phyloP scores from a whole-genome alignment of 1,140 invertebrate genomes.

The Hesperophylax magnus region DNA sequence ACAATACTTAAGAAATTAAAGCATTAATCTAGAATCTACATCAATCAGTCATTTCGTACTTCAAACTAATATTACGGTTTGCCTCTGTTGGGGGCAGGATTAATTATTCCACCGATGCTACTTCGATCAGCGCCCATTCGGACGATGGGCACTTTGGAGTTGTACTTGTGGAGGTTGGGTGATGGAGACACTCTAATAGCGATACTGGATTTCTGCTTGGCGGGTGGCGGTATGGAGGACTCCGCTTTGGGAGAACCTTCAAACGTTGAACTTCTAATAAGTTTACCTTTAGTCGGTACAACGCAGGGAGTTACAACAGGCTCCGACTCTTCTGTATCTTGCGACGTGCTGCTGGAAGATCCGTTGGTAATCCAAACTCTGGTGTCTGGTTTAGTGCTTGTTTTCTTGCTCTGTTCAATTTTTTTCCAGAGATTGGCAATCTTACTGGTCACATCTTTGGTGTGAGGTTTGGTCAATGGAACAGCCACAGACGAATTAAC shows the following conservation, averaged over 20 bases:
- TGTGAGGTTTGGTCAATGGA: conserved; percentile 65
- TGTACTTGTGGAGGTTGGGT: conserved; percentile 36
- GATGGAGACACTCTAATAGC: conserved; percentile 62
- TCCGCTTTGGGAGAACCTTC: conserved; percentile 71
- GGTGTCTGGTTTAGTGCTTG: conserved; percentile 73
- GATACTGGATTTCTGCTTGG: conserved; percentile 68
- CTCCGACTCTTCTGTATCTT: conserved; percentile 38
- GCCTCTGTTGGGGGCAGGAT: conserved; percentile 26
- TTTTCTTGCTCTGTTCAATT: conserved; percentile 82
- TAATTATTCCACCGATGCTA: conserved; percentile 3
- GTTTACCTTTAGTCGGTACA: conserved; percentile 65
- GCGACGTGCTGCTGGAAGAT: conserved; percentile 56
- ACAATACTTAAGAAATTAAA: conserved; percentile 4
- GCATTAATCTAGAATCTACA: conserved; percentile 31
- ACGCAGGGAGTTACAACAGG: conserved; percentile 58
- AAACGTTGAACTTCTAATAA: conserved; percentile 81
- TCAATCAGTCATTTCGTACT: conserved; percentile 39
- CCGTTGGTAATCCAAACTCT: conserved; percentile 74
- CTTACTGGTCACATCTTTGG: conserved; percentile 86
- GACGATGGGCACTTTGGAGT: conserved; percentile 51
- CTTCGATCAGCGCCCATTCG: conserved; percentile 5
- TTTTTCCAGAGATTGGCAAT: conserved; percentile 92
- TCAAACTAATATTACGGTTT: conserved; percentile 27
- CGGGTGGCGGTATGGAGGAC: conserved; percentile 57
- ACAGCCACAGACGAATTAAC: conserved; percentile 75